These are phyloP conservation scores for Cyrtodaria siliqua DNA, from an alignment of 2,888 invertebrate genomes.

Conservation along the genomic window DNA sequence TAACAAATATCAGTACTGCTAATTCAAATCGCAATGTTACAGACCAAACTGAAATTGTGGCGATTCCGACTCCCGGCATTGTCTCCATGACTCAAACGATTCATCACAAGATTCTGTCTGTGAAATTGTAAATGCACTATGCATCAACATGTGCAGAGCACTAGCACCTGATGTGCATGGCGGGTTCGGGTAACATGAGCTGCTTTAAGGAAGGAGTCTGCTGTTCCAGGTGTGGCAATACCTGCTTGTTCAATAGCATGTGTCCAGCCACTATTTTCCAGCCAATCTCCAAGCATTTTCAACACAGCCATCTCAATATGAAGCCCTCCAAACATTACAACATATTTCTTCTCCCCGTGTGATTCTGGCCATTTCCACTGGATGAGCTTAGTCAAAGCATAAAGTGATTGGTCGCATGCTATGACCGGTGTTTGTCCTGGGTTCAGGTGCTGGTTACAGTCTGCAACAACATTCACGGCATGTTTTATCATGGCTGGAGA, in stretches of 20 bases:
- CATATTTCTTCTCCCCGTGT: constrained; percentile 70
- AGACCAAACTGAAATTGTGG: no score
- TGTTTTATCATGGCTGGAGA: constrained; percentile 21
- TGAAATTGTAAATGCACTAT: constrained; percentile 38
- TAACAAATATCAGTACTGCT: background rate
- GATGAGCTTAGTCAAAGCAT: constrained; percentile 68
- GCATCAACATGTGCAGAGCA: constrained; percentile 18
- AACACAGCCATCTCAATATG: constrained; percentile 77
- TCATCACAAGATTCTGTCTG: constrained; percentile 25
- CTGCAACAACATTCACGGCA: constrained; percentile 15
- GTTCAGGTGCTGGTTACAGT: constrained; percentile 37
- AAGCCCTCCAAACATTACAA: constrained; percentile 77
- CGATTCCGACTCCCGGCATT: no score
- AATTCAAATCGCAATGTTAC: constrained; percentile 8
- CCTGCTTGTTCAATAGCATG: constrained; percentile 38
- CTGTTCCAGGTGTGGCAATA: constrained; percentile 34
- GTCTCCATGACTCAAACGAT: no score
- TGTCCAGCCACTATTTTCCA: constrained; percentile 75
- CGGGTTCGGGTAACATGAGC: constrained; percentile 22
- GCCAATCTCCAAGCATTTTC: constrained; percentile 64
- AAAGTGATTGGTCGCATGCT: constrained; percentile 67
- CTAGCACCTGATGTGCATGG: constrained; percentile 29
- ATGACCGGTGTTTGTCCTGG: constrained; percentile 67
- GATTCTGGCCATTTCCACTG: constrained; percentile 57
- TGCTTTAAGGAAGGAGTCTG: constrained; percentile 41